Evolutionary conservation across 2,797 vertebrate genomes (phyloP), one percentile per base, ranked within the genome.

Genomic region (Lepilemur septentrionalis): DNA sequence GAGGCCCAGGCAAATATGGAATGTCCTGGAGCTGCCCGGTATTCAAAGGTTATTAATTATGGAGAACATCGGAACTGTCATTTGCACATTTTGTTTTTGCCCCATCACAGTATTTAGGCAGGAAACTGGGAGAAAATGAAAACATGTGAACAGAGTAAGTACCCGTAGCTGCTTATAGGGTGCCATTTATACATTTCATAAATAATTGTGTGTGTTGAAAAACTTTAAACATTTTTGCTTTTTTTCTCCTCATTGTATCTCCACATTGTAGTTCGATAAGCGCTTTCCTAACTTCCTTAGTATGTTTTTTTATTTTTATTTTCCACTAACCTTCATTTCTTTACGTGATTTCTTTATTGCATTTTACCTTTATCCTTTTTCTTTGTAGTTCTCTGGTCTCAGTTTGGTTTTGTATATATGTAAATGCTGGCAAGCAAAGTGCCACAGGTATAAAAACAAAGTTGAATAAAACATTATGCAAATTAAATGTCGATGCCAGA

Each of bases 1-100:
- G 73, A 61, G 48, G 32, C 23, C 61, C 46, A 1, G 5, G 35
- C 8, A 46, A 67, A 46, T 41, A 70, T 57, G 43, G 48, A 89
- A 59, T 48, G 46, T 92, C 94, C n/a, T 65, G 81, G 69, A 91
- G 3, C 38, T 61, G 28, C 70, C 50, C 41, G 41, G 70, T 86
- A 81, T 73, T 80, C 35, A 75, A 67, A 93, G 84, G 52, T 80
- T 84, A 82, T 91, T 75, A 76, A 67, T 93, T 55, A 69, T 25
- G 70, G n/a, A 93, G 76, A 75, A 67, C 46, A 46, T 78, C 0
- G 43, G 28, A 94, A 38, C 61, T 38, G 30, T 43, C 80, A 28
- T 46, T 80, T 89, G n/a, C 30, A 52, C 38, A 11, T 65, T 67
- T 82, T 85, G 23, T 43, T 95, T 94, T 87, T 81, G n/a, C 30